A percentile compares a stretch with the other conserved stretches of the same genome.
Evolutionary conservation across 2,888 invertebrate genomes (phyloP).

Genomic region (Mantis religiosa): DNA sequence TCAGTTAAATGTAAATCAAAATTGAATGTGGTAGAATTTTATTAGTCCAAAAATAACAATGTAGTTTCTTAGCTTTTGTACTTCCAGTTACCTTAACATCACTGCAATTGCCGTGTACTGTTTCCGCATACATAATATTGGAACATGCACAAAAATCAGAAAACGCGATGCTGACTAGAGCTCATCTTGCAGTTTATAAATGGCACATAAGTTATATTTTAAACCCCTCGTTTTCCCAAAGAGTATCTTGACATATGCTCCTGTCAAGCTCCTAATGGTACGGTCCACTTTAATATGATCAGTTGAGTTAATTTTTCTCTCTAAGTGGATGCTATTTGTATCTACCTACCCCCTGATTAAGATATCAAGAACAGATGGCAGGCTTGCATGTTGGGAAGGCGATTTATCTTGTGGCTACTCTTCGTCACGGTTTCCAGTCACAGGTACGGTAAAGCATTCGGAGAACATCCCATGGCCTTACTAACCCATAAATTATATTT

Average conservation of each 20-base stretch:
- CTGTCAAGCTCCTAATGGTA: background rate
- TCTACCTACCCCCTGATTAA: background rate
- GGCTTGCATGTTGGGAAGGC: background rate
- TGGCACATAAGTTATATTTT: background rate
- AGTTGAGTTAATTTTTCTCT: background rate
- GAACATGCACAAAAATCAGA: too few species aligned
- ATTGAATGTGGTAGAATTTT: too few species aligned
- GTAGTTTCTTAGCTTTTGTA: too few species aligned
- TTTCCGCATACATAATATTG: too few species aligned
- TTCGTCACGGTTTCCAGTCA: background rate
- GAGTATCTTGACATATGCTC: background rate
- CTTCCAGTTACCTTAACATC: too few species aligned
- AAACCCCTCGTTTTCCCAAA: background rate
- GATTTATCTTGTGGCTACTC: background rate
- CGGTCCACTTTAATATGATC: background rate
- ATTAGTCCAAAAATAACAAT: too few species aligned
- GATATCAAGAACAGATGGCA: background rate
- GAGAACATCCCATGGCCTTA: background rate
- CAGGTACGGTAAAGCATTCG: background rate
- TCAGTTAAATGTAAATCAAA: too few species aligned
- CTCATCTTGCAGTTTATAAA: too few species aligned
- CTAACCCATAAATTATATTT: background rate
- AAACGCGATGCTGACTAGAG: too few species aligned
- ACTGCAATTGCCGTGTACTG: too few species aligned
- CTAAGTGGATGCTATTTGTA: background rate